phyloP scores from a whole-genome alignment of 2,113 vertebrate genomes.

The Alligator sinensis region DNA sequence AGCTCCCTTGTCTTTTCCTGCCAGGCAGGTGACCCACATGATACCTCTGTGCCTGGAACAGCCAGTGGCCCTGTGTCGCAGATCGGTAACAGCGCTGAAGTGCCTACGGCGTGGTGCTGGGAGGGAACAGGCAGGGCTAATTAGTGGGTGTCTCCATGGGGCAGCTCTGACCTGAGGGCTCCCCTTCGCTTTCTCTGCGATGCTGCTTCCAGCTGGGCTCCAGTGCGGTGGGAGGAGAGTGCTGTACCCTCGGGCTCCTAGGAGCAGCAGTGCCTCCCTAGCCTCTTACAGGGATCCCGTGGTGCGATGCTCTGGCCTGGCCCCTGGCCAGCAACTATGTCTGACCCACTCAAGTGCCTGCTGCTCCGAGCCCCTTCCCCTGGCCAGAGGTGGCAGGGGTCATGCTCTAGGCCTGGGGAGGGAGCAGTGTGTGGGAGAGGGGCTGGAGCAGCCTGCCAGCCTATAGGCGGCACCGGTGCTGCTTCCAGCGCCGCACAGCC shows the following conservation, averaged over 20 bases:
- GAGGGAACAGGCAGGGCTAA: background rate
- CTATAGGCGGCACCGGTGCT: slow-evolving; percentile 80
- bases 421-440: slow-evolving; percentile 6
- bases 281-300: background rate
- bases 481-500: slow-evolving; percentile 82
- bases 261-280: background rate
- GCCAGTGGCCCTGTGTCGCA: background rate
- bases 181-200: background rate
- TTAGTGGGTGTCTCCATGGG: background rate
- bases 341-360: slow-evolving; percentile 4
- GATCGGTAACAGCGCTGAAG: too few relatives aligned
- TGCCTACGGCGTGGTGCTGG: too few relatives aligned
- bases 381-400: slow-evolving; percentile 23
- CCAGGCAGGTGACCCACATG: background rate
- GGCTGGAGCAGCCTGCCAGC: background rate
- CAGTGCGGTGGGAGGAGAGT: background rate
- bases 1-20: background rate
- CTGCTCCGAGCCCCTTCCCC: slow-evolving; percentile 11
- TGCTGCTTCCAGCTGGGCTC: background rate
- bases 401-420: slow-evolving; percentile 32
- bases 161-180: background rate
- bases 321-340: slow-evolving; percentile 13
- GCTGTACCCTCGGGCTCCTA: background rate
- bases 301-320: background rate
- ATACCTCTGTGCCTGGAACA: background rate